Base-by-base conservation (phyloP, 1,140 invertebrate species). In the Brachionus koreanus region DNA sequence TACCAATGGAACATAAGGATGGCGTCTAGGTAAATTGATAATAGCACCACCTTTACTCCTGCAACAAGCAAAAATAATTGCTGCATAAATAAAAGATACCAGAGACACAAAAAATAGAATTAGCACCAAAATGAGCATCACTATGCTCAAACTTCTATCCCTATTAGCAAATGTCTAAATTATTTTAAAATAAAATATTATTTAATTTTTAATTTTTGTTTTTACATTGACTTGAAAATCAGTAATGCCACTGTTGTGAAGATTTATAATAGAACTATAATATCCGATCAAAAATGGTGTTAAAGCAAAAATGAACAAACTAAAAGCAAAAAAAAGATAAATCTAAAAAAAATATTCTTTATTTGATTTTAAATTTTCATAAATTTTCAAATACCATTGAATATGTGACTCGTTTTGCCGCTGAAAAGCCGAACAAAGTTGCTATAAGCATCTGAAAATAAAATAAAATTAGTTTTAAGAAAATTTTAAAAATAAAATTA, bases 271-370 rank as follows among this genome's bases (percentile, higher is more conserved):
- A 46, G 42, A 43, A 39, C 69, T 74, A 16, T 35, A 74, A 25
- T 74, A 74, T 25, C 39, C 69, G 12, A 74, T 74, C 43, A 74
- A 16, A 25, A 74, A 74, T 43, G 39, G 39, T 43, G 39, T 46
- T 12, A 74, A 23, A 7, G 19, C 6, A 74, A 74, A 74, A 23
- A 46, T 25, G 25, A 74, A 46, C 7, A 74, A 35, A 33, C 69
- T 74, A 25, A 74, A 25, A 9, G 69, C 25, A 74, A 46, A 74
- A 46, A 74, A 74, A n/a, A 74, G 23, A 46, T 74, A 74, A 29
- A 74, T 74, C 69, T 74, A 37, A 69, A 65, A 65, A 23, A 25
- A 37, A 37, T n/a, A 12, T 2, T n/a, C 1, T 37, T 29, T 10
- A 16, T 37, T 37, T 39, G 3, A 19, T 23, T 42, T 23, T 72